phyloP scores from a whole-genome alignment of 2,888 invertebrate genomes.

The Gasteruption jaculator region DNA sequence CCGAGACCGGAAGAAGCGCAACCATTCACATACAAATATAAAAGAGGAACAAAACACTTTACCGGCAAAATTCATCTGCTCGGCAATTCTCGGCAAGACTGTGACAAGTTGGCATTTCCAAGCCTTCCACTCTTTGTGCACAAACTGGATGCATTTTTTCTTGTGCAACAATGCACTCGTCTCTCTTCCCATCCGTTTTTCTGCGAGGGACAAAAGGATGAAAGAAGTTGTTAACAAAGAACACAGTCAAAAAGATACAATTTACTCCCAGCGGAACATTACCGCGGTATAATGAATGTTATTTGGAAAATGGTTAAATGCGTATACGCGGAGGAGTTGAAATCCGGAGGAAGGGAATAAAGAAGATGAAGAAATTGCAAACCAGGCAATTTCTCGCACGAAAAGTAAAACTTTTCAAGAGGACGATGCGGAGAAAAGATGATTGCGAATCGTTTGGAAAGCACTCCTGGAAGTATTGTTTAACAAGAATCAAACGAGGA shows the following conservation, averaged over 20 bases:
- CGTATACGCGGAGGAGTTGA: too few species aligned
- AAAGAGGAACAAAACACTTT: too few species aligned
- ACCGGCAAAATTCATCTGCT: constrained; percentile 83
- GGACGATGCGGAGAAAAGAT: too few species aligned
- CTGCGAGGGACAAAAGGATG: constrained; percentile 54
- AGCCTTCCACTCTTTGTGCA: constrained; percentile 73
- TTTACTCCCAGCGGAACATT: too few species aligned
- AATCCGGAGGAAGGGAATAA: too few species aligned
- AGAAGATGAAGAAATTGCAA: too few species aligned
- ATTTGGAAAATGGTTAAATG: too few species aligned
- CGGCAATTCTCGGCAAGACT: constrained; percentile 79
- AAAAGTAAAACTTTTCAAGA: constrained; percentile 1
- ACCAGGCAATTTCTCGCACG: too few species aligned
- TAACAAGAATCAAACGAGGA: constrained; percentile 28
- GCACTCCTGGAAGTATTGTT: constrained; percentile 23
- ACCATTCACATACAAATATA: too few species aligned
- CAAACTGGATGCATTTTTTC: constrained; percentile 86
- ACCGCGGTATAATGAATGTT: too few species aligned
- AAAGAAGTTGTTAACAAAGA: constrained; percentile 4
- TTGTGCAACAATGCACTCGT: constrained; percentile 84
- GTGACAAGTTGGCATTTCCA: constrained; percentile 81
- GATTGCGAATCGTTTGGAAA: constrained; percentile 3
- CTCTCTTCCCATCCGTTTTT: constrained; percentile 82
- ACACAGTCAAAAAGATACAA: constrained; percentile 1
- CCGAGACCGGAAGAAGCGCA: too few species aligned